phyloP scores from a whole-genome alignment of 2,888 invertebrate species.

The Himalopsyche anomala region DNA sequence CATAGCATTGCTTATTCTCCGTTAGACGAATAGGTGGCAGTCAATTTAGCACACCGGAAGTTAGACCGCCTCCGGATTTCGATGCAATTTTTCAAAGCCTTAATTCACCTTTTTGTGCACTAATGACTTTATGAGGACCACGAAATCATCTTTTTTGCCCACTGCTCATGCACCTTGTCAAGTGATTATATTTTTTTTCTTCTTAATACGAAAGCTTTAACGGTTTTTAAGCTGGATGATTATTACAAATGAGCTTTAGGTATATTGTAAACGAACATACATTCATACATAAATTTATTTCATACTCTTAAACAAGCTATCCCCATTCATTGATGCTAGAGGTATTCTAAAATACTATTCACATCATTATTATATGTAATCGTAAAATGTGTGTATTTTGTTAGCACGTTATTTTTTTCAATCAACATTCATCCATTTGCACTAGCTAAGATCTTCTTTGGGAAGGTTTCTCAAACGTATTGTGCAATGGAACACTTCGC shows the following conservation, averaged over 20 bases:
- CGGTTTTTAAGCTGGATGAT: neutral
- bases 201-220: neutral
- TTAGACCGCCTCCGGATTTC: conserved; percentile 14
- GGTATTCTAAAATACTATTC: no score
- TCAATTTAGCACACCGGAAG: neutral
- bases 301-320: no score
- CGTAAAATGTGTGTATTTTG: no score
- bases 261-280: no score
- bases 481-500: no score
- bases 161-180: conserved; percentile 31
- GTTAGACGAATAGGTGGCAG: conserved; percentile 12
- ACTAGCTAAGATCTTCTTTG: no score
- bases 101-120: conserved; percentile 49
- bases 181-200: neutral
- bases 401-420: no score
- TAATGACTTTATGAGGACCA: conserved; percentile 53
- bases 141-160: conserved; percentile 13
- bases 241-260: neutral
- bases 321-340: no score
- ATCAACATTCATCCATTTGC: no score
- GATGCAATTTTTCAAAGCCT: conserved; percentile 44
- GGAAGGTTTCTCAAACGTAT: no score
- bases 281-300: no score
- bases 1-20: neutral
- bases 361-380: no score